Evolutionary conservation across 2,113 vertebrate species (phyloP).

Genomic region (Galeopterus variegatus): DNA sequence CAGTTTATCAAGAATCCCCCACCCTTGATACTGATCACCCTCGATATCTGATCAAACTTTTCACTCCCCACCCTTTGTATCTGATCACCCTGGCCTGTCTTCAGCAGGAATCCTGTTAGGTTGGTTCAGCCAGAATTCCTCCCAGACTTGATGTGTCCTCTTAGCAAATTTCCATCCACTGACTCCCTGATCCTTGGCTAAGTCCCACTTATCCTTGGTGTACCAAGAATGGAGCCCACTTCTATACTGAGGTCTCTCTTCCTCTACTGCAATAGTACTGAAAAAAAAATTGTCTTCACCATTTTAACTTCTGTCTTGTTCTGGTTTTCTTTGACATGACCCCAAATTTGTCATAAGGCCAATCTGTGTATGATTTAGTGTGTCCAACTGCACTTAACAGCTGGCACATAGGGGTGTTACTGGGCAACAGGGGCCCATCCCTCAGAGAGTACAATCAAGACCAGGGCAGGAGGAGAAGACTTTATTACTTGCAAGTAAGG

Average conservation of each 20-base stretch:
- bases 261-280: background rate
- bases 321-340: background rate
- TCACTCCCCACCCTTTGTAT: background rate
- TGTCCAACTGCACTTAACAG: background rate
- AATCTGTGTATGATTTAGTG: background rate
- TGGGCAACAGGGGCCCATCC: too few species aligned
- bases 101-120: background rate
- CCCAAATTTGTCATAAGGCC: background rate
- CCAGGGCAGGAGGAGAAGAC: too few species aligned
- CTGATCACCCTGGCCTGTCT: background rate
- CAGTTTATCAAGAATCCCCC: background rate
- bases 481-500: too few species aligned
- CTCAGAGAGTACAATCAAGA: too few species aligned
- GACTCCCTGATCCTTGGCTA: background rate
- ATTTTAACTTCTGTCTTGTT: background rate
- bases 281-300: background rate
- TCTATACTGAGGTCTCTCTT: background rate
- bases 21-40: background rate
- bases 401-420: too few species aligned
- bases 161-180: background rate
- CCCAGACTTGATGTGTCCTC: background rate
- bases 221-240: background rate
- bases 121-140: background rate
- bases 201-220: background rate
- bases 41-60: background rate